Base-by-base conservation (phyloP, 2,888 invertebrate genomes). In the Gordius sp. region DNA sequence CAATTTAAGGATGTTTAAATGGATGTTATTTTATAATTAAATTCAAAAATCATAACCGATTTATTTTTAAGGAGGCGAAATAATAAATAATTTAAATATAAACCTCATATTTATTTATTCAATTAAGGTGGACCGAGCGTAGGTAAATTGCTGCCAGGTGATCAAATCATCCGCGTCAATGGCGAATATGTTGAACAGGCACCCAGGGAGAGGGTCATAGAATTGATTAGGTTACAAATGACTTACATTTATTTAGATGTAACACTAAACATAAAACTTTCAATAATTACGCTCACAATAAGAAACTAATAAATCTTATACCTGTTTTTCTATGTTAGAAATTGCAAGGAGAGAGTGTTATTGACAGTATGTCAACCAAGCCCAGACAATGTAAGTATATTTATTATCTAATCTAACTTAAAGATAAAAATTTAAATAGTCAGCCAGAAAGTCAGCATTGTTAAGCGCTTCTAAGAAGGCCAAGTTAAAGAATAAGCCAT, bases 41-140 rank as follows among this genome's bases (percentile, higher is more conserved):
- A n/a, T n/a, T n/a, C n/a, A n/a, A n/a, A n/a, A n/a, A n/a, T n/a
- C n/a, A n/a, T n/a, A n/a, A n/a, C n/a, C n/a, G n/a, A n/a, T n/a
- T n/a, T n/a, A n/a, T n/a, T n/a, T n/a, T n/a, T n/a, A n/a, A n/a
- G n/a, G n/a, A n/a, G n/a, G n/a, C n/a, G n/a, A n/a, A n/a, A n/a
- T n/a, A n/a, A n/a, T n/a, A n/a, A n/a, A n/a, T n/a, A n/a, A n/a
- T n/a, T n/a, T n/a, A n/a, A n/a, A n/a, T n/a, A n/a, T n/a, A n/a
- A n/a, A n/a, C n/a, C n/a, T n/a, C n/a, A n/a, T n/a, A n/a, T n/a
- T n/a, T n/a, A n/a, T n/a, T n/a, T n/a, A n/a, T n/a, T n/a, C n/a
- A n/a, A n/a, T n/a, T n/a, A n/a, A 71, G 83, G 82, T 65, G 86
- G 86, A 13, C 86, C 87, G 1, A 85, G 85, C 68, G 82, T 82